Conservation (phyloP, 2,888 invertebrate genomes). For the Opisthograptis luteolata region DNA sequence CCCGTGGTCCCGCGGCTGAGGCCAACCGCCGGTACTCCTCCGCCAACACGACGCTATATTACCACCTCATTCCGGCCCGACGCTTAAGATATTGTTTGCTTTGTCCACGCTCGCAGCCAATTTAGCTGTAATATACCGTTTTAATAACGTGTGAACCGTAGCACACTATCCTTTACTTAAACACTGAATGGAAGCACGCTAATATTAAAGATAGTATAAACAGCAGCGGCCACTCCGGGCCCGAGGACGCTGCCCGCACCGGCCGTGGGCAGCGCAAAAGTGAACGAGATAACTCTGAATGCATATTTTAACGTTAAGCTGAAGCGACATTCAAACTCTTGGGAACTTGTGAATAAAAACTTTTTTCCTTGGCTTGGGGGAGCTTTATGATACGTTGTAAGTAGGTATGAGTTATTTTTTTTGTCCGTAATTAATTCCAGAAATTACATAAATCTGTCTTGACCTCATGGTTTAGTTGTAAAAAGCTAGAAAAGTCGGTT, state of each 20-base stretch:
- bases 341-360: constrained; percentile 69
- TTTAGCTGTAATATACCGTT: constrained; percentile 37
- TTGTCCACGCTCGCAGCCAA: constrained; percentile 27
- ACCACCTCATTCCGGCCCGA: constrained; percentile 19
- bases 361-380: constrained; percentile 40
- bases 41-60: constrained; percentile 27
- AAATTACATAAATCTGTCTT: too few species aligned
- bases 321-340: constrained; percentile 69
- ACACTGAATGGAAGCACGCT: constrained; percentile 44
- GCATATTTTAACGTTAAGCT: constrained; percentile 79
- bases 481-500: too few species aligned
- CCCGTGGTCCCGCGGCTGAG: constrained; percentile 47
- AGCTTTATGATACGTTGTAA: constrained; percentile 29
- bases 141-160: constrained; percentile 37
- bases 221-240: constrained; percentile 45
- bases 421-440: too few species aligned
- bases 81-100: constrained; percentile 24
- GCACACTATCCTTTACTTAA: constrained; percentile 37
- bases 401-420: too few species aligned
- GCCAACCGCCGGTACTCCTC: constrained; percentile 17
- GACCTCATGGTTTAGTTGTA: too few species aligned
- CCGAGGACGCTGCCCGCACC: constrained; percentile 46
- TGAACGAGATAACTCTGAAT: constrained; percentile 75
- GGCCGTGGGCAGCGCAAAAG: constrained; percentile 61
- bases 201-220: constrained; percentile 66